A percentile compares a stretch with the other conserved stretches of the same genome.
These are phyloP conservation scores for Boloria euphrosyne DNA, from an alignment of 2,888 invertebrate genomes.

Conservation along the genomic window DNA sequence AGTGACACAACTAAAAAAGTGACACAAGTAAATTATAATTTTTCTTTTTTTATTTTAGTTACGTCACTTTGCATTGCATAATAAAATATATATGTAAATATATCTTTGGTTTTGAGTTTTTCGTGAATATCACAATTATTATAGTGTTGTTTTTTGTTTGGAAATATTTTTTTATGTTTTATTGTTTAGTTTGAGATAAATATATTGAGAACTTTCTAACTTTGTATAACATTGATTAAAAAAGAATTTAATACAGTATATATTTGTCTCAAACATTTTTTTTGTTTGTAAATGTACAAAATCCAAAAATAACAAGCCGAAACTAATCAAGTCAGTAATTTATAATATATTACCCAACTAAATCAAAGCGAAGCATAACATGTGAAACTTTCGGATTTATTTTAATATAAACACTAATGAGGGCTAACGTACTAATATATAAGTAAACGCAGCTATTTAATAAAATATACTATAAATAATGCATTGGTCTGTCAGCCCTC, in stretches of 20 bases:
- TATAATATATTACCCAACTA: constrained; percentile 5
- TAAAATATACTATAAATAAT: neutral
- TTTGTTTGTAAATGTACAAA: neutral
- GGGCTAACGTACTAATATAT: constrained; percentile 21
- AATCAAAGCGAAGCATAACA: neutral
- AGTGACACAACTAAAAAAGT: neutral
- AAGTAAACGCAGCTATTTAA: neutral
- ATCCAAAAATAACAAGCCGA: constrained; percentile 9
- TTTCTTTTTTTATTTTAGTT: neutral
- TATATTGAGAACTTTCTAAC: too few species aligned
- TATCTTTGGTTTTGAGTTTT: neutral
- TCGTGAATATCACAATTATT: neutral
- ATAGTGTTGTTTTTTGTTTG: neutral
- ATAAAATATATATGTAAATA: constrained; percentile 4
- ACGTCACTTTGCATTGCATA: neutral
- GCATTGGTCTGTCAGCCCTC: constrained; percentile 6
- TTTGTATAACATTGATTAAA: too few species aligned
- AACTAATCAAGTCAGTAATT: constrained; percentile 10
- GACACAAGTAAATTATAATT: neutral
- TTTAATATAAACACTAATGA: constrained; percentile 4
- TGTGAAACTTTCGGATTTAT: neutral
- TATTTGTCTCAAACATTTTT: constrained; percentile 1
- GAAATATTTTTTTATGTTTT: neutral
- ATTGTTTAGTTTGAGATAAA: neutral
- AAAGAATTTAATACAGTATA: neutral